phyloP scores from a whole-genome alignment of 2,888 invertebrate genomes.

The Aspidapion aeneum region DNA sequence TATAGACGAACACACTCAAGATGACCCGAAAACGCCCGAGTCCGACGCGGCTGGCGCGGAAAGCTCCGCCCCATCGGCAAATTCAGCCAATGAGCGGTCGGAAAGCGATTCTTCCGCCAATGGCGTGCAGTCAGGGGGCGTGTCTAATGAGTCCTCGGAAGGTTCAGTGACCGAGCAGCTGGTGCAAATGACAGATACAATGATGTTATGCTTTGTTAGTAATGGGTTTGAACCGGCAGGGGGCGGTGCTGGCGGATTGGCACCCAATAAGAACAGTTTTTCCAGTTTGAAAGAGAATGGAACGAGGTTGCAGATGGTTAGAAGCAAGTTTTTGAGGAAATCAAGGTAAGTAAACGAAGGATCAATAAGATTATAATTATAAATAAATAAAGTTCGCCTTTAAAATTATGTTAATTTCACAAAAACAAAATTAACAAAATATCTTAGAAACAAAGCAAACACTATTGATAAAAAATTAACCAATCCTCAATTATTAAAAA shows the following conservation, averaged over 20 bases:
- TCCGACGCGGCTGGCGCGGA: neutral
- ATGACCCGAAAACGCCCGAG: neutral
- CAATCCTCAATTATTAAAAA: too few relatives aligned
- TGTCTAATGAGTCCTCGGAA: neutral
- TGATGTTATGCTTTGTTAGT: constrained; percentile 68
- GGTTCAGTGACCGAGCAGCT: too few relatives aligned
- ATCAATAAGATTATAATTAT: too few relatives aligned
- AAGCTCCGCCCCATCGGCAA: too few relatives aligned
- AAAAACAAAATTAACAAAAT: too few relatives aligned
- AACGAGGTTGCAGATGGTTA: constrained; percentile 38
- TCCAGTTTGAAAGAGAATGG: neutral
- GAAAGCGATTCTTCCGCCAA: neutral
- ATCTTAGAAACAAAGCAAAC: too few relatives aligned
- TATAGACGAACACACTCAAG: neutral
- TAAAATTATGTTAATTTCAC: too few relatives aligned
- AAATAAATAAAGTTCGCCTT: too few relatives aligned
- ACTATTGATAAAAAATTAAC: too few relatives aligned
- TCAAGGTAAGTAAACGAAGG: constrained; percentile 45
- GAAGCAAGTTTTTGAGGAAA: constrained; percentile 41
- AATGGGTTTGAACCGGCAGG: constrained; percentile 54
- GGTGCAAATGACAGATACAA: constrained; percentile 31
- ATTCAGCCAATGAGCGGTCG: too few relatives aligned
- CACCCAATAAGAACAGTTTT: constrained; percentile 15
- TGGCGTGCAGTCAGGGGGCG: neutral
- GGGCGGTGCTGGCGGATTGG: constrained; percentile 42